phyloP scores from a whole-genome alignment of 2,888 invertebrate genomes.

The Stramonita haemastoma region DNA sequence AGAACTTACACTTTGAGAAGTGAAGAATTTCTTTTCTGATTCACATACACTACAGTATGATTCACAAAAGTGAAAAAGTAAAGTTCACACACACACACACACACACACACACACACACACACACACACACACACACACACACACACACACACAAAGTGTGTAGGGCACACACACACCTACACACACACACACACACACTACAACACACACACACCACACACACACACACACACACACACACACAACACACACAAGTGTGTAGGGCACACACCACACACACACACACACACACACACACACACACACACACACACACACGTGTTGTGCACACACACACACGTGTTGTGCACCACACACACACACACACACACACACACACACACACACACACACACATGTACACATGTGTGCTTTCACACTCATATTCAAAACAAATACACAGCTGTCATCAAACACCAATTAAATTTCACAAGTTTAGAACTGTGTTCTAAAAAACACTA shows the following conservation, averaged over 20 bases:
- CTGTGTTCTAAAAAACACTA: too few species aligned
- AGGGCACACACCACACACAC: too few species aligned
- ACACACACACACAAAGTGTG: background rate
- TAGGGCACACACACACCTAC: background rate
- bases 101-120: background rate
- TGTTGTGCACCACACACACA: background rate
- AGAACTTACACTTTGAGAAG: too few species aligned
- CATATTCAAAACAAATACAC: background rate
- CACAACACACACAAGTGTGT: background rate
- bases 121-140: background rate
- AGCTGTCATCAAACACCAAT: background rate
- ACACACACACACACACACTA: background rate
- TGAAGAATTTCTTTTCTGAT: background rate
- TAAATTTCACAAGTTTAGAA: too few species aligned
- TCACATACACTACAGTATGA: background rate
- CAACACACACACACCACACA: background rate
- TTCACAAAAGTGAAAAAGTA: background rate
- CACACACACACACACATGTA: background rate
- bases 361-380: background rate
- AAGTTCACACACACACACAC: background rate
- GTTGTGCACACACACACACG: background rate
- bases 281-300: background rate
- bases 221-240: constrained; percentile 1
- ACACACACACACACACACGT: background rate
- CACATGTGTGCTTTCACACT: background rate